Evolutionary conservation across 2,113 vertebrate genomes (phyloP), one percentile per base, ranked within the genome.

Genomic region (Colius striatus): DNA sequence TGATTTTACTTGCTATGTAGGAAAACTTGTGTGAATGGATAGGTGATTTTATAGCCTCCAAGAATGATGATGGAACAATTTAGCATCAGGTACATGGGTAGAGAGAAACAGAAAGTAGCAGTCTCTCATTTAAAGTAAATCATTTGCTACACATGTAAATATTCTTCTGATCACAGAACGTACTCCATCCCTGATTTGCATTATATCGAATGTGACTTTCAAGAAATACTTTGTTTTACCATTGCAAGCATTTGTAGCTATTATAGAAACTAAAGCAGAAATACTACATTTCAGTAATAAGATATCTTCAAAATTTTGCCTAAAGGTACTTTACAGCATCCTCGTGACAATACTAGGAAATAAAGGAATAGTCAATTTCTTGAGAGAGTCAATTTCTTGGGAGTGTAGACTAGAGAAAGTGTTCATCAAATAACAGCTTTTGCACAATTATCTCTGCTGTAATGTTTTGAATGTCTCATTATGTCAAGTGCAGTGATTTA

Each of bases 401-500:
- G n/a, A 75, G 4, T 22, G n/a, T 61, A 79, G 48, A 51, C 68
- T 83, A 92, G 60, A 78, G 16, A 86, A 85, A 92, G 47, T 20
- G 63, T 61, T 62, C 19, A 58, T 91, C 41, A 89, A 78, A 68
- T 54, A 84, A n/a, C 53, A 92, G 22, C 45, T 87, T 91, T 87
- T 92, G 22, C 21, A 74, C 41, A 91, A 34, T 94, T 90, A 81
- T 91, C 29, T 66, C 66, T 88, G n/a, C 53, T 88, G 51, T 26
- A 45, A 51, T 61, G 10, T 77, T 91, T 89, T 87, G 71, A 89
- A 87, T 75, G 45, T 66, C 61, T 96, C 77, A 92, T 95, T 92
- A 85, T 96, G 58, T 95, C 81, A 95, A 96, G 83, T 84, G 76
- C 43, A 84, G 50, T 66, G 47, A 95, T 89, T 94, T 95, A 80